A percentile compares a stretch with the other conserved stretches of the same genome.
phyloP scores from a whole-genome alignment of 92 coral and sea anemone species.

The Palythoa grandis region DNA sequence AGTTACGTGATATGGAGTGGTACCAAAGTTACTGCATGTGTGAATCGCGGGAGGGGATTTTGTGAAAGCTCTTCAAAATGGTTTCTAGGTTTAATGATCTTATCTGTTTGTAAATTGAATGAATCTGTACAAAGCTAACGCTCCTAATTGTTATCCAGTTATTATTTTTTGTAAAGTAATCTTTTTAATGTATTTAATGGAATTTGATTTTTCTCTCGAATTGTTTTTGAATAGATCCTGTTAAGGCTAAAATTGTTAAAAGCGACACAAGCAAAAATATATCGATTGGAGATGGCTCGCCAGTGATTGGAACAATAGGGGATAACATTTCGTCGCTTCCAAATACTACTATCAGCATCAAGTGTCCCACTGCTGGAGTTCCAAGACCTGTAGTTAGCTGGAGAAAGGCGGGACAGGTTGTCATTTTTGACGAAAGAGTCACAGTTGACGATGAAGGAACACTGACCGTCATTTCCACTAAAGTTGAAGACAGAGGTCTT shows the following conservation, averaged over 20 bases:
- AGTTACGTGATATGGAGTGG: too few species aligned
- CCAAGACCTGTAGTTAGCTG: background rate
- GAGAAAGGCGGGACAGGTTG: background rate
- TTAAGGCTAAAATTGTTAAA: background rate
- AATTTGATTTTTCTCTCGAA: background rate
- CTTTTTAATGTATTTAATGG: background rate
- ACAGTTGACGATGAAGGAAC: background rate
- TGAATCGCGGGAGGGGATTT: too few species aligned
- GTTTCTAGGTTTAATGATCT: too few species aligned
- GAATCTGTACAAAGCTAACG: too few species aligned
- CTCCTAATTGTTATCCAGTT: background rate
- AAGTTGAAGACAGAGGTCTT: background rate
- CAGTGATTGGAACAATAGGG: background rate
- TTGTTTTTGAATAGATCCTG: background rate
- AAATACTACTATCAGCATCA: constrained; percentile 4
- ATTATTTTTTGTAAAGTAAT: background rate
- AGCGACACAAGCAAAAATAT: background rate
- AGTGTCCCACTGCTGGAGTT: background rate
- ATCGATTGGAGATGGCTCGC: background rate
- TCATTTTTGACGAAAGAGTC: background rate
- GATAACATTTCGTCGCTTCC: constrained; percentile 4
- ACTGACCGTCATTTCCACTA: background rate
- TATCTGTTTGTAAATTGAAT: too few species aligned
- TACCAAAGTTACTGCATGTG: too few species aligned
- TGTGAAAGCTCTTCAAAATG: too few species aligned